These are phyloP conservation scores for Varecia variegata DNA, from an alignment of 2,797 vertebrate species.

Conservation along the genomic window DNA sequence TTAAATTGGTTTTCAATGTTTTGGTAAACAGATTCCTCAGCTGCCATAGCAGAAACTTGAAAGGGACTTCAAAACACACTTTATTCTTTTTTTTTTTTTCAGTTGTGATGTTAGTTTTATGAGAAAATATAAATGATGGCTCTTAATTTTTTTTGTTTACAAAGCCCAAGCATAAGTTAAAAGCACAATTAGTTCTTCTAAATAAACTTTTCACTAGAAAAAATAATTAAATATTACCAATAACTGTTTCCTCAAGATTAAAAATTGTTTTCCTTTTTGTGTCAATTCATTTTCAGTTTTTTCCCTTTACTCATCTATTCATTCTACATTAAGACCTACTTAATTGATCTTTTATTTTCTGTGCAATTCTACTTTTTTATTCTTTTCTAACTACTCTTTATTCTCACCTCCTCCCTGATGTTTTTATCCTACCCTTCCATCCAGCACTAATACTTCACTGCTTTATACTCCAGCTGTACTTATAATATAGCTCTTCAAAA, in stretches of 20 bases:
- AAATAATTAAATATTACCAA: neutral
- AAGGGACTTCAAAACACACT: neutral
- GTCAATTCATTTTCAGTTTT: neutral
- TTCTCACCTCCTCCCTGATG: neutral
- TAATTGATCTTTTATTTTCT: neutral
- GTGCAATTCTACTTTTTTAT: neutral
- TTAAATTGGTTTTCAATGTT: neutral
- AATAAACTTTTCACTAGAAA: neutral
- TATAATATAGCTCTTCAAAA: neutral
- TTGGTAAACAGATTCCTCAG: neutral
- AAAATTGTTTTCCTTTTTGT: constrained; percentile 19
- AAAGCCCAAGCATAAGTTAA: neutral
- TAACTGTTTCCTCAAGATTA: neutral
- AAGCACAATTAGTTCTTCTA: neutral
- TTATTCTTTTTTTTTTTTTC: neutral
- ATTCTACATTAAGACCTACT: neutral
- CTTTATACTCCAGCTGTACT: neutral
- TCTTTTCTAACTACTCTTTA: neutral
- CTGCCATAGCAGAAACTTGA: neutral
- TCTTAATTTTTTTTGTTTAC: neutral
- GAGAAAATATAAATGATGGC: constrained; percentile 3
- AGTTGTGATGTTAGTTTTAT: neutral
- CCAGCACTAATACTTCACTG: neutral
- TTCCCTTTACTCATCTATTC: neutral
- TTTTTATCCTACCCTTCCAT: neutral